These are phyloP conservation scores for Geococcyx californianus DNA, from an alignment of 2,113 vertebrate genomes.

Conservation along the genomic window DNA sequence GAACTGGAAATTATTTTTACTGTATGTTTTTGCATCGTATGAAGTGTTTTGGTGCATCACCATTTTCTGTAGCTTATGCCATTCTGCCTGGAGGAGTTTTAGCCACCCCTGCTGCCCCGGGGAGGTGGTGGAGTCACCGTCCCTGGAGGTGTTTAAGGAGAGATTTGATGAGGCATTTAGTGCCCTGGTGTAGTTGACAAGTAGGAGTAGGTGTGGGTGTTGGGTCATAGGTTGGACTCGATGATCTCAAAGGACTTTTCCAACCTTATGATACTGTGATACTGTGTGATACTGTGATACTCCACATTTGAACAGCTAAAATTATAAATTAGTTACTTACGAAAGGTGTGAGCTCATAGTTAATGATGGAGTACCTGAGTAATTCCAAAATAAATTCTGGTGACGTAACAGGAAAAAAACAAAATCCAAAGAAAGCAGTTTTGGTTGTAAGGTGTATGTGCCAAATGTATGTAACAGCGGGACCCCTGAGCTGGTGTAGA, in stretches of 20 bases:
- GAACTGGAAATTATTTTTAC: neutral
- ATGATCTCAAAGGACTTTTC: too few relatives aligned
- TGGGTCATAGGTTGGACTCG: too few relatives aligned
- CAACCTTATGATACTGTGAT: too few relatives aligned
- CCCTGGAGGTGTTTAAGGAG: too few relatives aligned
- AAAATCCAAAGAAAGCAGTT: neutral
- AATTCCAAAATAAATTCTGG: neutral
- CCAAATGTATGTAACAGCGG: accelerated
- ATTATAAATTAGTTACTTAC: neutral
- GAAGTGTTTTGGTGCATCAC: neutral
- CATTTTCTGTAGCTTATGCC: neutral
- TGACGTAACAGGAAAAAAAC: neutral
- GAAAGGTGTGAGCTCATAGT: neutral
- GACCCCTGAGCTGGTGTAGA: neutral
- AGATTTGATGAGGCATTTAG: too few relatives aligned
- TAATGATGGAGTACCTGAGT: neutral
- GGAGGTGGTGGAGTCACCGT: too few relatives aligned
- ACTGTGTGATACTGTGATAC: too few relatives aligned
- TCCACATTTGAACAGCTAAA: neutral
- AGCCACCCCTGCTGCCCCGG: too few relatives aligned
- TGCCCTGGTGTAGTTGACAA: too few relatives aligned
- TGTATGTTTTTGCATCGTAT: neutral
- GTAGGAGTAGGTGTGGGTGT: too few relatives aligned
- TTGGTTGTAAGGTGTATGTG: neutral
- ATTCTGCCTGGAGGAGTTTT: neutral